Evolutionary conservation across 2,113 vertebrate genomes (phyloP).

Genomic region (Microtus montanus): DNA sequence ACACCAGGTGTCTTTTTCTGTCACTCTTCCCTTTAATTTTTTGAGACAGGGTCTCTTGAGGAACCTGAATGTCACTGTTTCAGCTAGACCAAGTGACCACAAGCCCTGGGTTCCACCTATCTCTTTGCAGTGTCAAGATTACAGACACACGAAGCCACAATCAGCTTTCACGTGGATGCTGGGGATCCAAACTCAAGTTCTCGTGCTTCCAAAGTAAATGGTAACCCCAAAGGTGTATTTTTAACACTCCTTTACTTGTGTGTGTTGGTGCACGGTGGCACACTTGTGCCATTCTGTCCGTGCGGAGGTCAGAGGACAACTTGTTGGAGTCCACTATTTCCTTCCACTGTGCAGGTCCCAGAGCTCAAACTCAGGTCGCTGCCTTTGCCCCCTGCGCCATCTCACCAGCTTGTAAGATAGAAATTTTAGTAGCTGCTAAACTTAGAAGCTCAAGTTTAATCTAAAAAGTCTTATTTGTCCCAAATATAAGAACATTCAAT

Average conservation of each 20-base stretch:
- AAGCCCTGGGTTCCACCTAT: background rate
- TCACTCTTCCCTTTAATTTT: background rate
- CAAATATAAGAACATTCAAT: background rate
- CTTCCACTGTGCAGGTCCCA: too few relatives aligned
- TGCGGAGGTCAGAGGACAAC: background rate
- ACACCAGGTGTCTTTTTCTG: background rate
- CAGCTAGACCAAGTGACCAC: background rate
- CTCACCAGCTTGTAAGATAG: background rate
- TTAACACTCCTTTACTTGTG: background rate
- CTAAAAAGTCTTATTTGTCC: background rate
- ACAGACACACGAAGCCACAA: background rate
- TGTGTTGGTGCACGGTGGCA: background rate
- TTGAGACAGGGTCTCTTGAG: background rate
- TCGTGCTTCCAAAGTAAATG: background rate
- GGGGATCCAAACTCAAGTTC: background rate
- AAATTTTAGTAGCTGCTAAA: slow-evolving; percentile 3
- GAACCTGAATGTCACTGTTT: background rate
- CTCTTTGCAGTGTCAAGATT: too few relatives aligned
- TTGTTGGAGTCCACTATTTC: background rate
- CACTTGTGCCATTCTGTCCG: background rate
- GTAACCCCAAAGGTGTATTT: background rate
- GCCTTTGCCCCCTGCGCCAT: background rate
- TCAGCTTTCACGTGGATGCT: background rate
- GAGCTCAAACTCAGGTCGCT: background rate
- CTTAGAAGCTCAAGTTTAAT: slow-evolving; percentile 31